phyloP scores from a whole-genome alignment of 2,888 invertebrate species.

The Pollenia griseotomentosa region DNA sequence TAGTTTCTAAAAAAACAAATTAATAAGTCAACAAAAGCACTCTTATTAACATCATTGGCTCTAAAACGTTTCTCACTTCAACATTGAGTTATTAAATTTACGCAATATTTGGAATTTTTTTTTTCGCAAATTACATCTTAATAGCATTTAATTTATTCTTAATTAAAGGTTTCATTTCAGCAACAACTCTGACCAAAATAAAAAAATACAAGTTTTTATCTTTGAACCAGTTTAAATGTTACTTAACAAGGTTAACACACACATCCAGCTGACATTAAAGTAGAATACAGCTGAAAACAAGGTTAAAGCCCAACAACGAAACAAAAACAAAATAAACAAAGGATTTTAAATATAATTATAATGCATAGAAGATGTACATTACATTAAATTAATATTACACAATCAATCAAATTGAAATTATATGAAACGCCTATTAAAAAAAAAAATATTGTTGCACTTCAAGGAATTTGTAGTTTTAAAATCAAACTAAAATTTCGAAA shows the following conservation, averaged over 20 bases:
- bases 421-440: neutral
- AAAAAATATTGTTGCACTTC: neutral
- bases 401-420: constrained; percentile 54
- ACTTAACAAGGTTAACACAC: constrained; percentile 49
- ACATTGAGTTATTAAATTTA: constrained; percentile 25
- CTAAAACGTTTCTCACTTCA: constrained; percentile 7
- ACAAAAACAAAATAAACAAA: constrained; percentile 35
- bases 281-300: constrained; percentile 47
- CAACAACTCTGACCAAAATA: neutral
- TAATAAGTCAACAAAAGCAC: too few species aligned
- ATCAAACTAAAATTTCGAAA: too few species aligned
- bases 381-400: constrained; percentile 1
- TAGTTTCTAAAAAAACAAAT: too few species aligned
- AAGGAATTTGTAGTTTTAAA: too few species aligned
- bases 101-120: constrained; percentile 18
- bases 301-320: constrained; percentile 43
- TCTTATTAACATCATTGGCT: neutral
- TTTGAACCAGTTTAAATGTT: constrained; percentile 56
- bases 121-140: constrained; percentile 33
- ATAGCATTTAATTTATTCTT: constrained; percentile 50
- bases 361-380: neutral
- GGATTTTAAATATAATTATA: constrained; percentile 36
- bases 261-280: constrained; percentile 35
- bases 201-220: constrained; percentile 23
- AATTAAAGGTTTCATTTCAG: constrained; percentile 51